Evolutionary conservation across 2,797 vertebrate species (phyloP), one percentile per base, ranked within the genome.

Genomic region (Percopsis omiscomaycus): DNA sequence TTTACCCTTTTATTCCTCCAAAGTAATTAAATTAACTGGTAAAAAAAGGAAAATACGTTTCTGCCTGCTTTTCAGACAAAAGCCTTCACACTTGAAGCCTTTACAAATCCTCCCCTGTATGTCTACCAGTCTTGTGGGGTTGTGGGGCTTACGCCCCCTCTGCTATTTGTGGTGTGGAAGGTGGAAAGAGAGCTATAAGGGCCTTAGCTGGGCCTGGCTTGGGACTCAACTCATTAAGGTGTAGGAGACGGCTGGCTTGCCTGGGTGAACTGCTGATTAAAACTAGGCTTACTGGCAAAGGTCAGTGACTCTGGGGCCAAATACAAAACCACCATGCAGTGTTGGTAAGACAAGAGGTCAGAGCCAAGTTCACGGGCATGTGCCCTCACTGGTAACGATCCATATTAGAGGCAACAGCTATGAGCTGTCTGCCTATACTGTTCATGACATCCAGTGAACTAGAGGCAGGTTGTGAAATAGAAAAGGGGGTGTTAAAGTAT

Each of bases 241-340:
- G 75, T 67, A 69, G 77, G 49, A 61, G 67, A 71, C n/a, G 15
- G 67, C 53, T 69, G 65, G 79, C 55, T 8, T 64, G 65, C 53
- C 59, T 46, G 58, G 59, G 55, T 59, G 48, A 79, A 51, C 64
- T 71, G 78, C 81, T 90, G 86, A 91, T 92, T 90, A 90, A 87
- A 90, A 79, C 68, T 45, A 62, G 70, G 78, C 67, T 62, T 78
- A 75, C 71, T 55, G 58, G 78, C 77, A 79, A 83, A 87, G 89
- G 86, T 90, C 71, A 58, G 61, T 59, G 74, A 81, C 80, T 85
- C 74, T 30, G 49, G 74, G 79, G 73, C 78, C 44, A 63, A 53
- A 77, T 68, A 67, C 66, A n/a, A 78, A 81, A 78, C 78, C 79
- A 55, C 54, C 78, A 65, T 59, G 74, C 69, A 64, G 77, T 51